phyloP scores from a whole-genome alignment of 2,888 invertebrate species.

The Calameuta filiformis region DNA sequence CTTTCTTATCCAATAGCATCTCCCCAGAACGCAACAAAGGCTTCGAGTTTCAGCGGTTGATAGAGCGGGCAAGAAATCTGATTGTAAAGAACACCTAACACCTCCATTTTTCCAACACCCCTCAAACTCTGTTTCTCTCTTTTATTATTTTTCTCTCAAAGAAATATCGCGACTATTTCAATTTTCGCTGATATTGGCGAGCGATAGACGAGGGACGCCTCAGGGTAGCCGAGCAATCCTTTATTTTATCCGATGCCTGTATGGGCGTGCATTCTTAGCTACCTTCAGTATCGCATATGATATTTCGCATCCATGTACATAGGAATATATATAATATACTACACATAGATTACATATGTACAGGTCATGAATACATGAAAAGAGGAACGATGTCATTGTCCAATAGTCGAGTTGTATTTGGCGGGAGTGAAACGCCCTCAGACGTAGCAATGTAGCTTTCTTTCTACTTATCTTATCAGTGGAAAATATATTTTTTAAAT shows the following conservation, averaged over 20 bases:
- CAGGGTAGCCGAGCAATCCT: slow-evolving; percentile 44
- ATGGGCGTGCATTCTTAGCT: slow-evolving; percentile 2
- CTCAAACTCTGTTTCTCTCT: slow-evolving; percentile 36
- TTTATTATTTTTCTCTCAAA: slow-evolving; percentile 47
- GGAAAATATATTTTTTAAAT: too few relatives aligned
- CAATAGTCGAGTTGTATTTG: background rate
- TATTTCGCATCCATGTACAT: background rate
- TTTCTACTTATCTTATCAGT: too few relatives aligned
- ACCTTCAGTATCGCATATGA: slow-evolving; percentile 5
- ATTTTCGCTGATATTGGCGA: slow-evolving; percentile 59
- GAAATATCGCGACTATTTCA: slow-evolving; percentile 60
- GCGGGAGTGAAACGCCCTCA: background rate
- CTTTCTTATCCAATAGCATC: slow-evolving; percentile 8
- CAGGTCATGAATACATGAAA: background rate
- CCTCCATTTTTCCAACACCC: slow-evolving; percentile 43
- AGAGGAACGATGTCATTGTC: background rate
- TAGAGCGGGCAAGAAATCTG: slow-evolving; percentile 52
- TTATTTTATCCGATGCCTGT: slow-evolving; percentile 44
- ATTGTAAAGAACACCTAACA: slow-evolving; percentile 56
- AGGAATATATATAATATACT: background rate
- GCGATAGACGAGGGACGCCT: slow-evolving; percentile 51
- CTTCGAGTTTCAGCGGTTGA: slow-evolving; percentile 41
- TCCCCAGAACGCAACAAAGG: slow-evolving; percentile 12
- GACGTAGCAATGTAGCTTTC: too few relatives aligned
- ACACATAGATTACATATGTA: background rate